phyloP scores from a whole-genome alignment of 2,888 invertebrate species.

The Drosophila paranaensis region DNA sequence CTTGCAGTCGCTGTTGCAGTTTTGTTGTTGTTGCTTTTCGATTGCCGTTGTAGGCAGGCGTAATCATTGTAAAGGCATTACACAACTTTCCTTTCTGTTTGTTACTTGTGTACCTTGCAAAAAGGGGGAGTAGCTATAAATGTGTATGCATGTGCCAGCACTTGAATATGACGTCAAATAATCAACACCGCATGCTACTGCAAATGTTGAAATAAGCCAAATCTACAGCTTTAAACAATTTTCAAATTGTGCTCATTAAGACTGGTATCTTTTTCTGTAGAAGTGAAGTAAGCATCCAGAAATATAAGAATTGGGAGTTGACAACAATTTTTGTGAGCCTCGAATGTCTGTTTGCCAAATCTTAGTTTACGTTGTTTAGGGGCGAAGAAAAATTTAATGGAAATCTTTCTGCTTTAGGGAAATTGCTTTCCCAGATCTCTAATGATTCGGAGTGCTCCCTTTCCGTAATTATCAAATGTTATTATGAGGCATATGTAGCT shows the following conservation, averaged over 20 bases:
- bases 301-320: too few species aligned
- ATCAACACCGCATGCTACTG: constrained; percentile 21
- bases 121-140: constrained; percentile 18
- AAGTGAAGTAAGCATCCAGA: too few species aligned
- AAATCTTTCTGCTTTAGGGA: background rate
- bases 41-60: constrained; percentile 34
- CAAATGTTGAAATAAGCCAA: background rate
- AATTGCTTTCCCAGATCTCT: background rate
- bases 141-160: constrained; percentile 3
- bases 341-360: too few species aligned
- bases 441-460: constrained; percentile 4
- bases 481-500: constrained; percentile 40
- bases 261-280: background rate
- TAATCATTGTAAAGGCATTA: constrained; percentile 74
- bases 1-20: constrained; percentile 10
- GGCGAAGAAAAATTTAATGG: too few species aligned
- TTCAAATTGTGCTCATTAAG: background rate
- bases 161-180: constrained; percentile 36
- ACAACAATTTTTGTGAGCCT: too few species aligned
- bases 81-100: constrained; percentile 69
- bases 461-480: constrained; percentile 51
- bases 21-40: constrained; percentile 10
- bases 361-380: too few species aligned
- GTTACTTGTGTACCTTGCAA: constrained; percentile 38
- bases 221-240: background rate